These are phyloP conservation scores for Rhea pennata DNA, from an alignment of 2,113 vertebrate genomes.

Conservation along the genomic window DNA sequence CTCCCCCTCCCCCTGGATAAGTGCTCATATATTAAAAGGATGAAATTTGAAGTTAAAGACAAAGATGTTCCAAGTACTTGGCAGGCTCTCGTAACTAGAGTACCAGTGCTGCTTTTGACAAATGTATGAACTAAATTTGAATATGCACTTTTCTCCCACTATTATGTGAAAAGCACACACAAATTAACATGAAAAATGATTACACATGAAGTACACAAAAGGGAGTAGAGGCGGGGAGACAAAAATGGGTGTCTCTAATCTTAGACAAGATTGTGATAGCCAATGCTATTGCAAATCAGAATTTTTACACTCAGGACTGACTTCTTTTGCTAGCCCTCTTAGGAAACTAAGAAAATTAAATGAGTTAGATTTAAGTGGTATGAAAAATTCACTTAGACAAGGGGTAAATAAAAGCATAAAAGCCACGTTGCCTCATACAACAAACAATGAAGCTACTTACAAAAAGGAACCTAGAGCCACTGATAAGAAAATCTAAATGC, in stretches of 20 bases:
- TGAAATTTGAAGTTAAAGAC: not conserved
- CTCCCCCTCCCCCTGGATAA: not conserved
- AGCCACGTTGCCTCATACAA: not conserved
- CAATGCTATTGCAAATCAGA: not conserved
- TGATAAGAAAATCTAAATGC: not conserved
- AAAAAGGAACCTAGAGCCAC: not conserved
- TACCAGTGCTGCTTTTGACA: not conserved
- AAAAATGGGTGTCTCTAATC: not conserved
- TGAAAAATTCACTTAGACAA: not conserved
- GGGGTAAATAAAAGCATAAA: not conserved
- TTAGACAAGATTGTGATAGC: not conserved
- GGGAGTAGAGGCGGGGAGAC: no score
- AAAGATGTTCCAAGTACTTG: not conserved
- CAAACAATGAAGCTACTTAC: not conserved
- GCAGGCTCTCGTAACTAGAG: not conserved
- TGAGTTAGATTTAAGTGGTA: not conserved
- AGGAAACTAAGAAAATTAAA: not conserved
- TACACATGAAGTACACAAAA: fast-evolving
- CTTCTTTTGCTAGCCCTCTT: not conserved
- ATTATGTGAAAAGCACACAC: not conserved
- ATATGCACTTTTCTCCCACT: not conserved
- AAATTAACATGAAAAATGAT: not conserved
- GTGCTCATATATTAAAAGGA: not conserved
- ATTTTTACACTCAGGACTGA: not conserved
- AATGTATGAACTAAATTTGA: not conserved